Percentiles rank a stretch among this genome's conserved stretches.
These are phyloP conservation scores for Varecia variegata DNA, from an alignment of 2,797 vertebrate genomes.

Conservation along the genomic window DNA sequence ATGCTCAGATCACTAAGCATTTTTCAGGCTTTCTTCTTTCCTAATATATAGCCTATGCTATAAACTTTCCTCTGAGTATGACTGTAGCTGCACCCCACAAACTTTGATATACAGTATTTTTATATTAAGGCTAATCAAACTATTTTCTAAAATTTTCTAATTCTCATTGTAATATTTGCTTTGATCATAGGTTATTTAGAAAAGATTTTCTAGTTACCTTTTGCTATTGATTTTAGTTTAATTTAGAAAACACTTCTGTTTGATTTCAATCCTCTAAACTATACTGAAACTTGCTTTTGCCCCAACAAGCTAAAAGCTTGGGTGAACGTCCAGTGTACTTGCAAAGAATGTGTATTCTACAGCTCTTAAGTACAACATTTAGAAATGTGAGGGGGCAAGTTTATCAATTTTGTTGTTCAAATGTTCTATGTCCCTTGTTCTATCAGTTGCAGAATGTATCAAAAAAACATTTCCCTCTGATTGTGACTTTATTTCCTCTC, in stretches of 20 bases:
- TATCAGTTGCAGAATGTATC: not conserved
- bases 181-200: not conserved
- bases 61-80: not conserved
- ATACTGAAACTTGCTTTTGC: not conserved
- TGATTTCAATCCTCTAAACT: not conserved
- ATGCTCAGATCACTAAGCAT: not conserved
- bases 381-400: not conserved
- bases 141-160: constrained; percentile 9
- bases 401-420: not conserved
- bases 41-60: not conserved
- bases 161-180: not conserved
- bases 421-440: not conserved
- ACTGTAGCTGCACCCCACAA: not conserved
- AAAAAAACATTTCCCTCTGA: not conserved
- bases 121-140: not conserved
- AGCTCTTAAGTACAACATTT: not conserved
- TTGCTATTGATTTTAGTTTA: not conserved
- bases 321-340: not conserved
- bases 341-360: not conserved
- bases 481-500: not conserved
- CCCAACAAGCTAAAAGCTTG: not conserved
- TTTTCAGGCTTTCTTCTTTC: not conserved
- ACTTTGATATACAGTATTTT: not conserved
- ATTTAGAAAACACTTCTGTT: not conserved
- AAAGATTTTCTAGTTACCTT: not conserved